Evolutionary conservation across 1,140 invertebrate species (phyloP).

Genomic region (Pogonomyrmex californicus): DNA sequence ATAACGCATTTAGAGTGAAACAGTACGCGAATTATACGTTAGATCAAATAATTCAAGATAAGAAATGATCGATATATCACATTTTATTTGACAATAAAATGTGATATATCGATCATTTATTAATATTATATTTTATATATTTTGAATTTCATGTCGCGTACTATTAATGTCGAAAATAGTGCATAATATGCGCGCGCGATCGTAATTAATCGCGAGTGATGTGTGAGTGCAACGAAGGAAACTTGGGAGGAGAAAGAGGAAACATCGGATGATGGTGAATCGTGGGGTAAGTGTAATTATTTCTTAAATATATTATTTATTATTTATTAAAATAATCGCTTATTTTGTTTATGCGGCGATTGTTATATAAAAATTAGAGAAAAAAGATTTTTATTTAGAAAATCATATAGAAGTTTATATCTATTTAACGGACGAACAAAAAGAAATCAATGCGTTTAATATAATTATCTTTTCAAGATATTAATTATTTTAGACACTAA

Average conservation of each 20-base stretch:
- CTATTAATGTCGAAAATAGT: background rate
- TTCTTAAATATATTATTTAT: conserved; percentile 7
- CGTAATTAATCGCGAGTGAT: conserved; percentile 23
- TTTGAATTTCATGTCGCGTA: background rate
- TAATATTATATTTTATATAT: conserved; percentile 17
- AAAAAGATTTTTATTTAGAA: background rate
- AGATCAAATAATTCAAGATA: background rate
- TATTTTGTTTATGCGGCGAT: background rate
- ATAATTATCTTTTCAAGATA: background rate
- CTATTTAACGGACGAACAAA: background rate
- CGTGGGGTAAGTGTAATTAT: background rate
- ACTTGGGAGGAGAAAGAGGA: background rate
- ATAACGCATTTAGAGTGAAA: background rate
- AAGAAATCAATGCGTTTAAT: background rate
- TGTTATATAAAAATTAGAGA: background rate
- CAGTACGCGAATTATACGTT: background rate
- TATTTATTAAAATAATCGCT: background rate
- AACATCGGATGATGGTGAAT: background rate
- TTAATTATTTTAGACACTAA: background rate
- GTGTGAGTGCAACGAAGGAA: background rate
- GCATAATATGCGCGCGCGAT: background rate
- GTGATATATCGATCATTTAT: background rate
- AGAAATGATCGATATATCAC: background rate
- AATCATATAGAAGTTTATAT: background rate
- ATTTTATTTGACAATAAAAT: background rate